Percentiles rank a stretch among this genome's conserved stretches.
phyloP scores from a whole-genome alignment of 2,888 invertebrate species.

The Odontocerum albicorne region DNA sequence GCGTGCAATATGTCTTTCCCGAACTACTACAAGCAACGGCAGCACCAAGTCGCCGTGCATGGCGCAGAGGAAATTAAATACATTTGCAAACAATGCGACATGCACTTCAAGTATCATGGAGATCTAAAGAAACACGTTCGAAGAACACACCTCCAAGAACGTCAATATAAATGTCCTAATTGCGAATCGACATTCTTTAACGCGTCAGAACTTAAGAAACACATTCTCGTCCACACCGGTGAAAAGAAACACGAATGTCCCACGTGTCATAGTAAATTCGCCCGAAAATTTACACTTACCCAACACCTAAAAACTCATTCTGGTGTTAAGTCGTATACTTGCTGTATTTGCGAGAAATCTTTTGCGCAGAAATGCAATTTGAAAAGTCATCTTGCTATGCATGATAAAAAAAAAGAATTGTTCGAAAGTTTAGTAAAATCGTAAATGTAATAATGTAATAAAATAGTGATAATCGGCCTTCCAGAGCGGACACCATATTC shows the following conservation, averaged over 20 bases:
- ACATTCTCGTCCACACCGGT: constrained; percentile 23
- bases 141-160: constrained; percentile 21
- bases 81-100: constrained; percentile 20
- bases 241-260: constrained; percentile 11
- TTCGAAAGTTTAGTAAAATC: too few species aligned
- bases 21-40: constrained; percentile 13
- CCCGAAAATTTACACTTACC: constrained; percentile 20
- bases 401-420: not conserved
- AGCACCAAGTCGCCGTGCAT: constrained; percentile 20
- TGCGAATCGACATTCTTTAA: constrained; percentile 17
- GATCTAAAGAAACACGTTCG: constrained; percentile 17
- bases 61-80: constrained; percentile 21
- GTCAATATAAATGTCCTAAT: constrained; percentile 7
- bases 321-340: not conserved
- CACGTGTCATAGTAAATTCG: constrained; percentile 19
- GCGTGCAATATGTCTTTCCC: constrained; percentile 20
- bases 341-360: not conserved
- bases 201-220: constrained; percentile 6
- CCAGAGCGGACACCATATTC: too few species aligned
- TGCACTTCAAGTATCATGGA: constrained; percentile 11
- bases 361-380: not conserved
- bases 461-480: too few species aligned
- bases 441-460: too few species aligned
- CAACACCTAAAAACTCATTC: constrained; percentile 16
- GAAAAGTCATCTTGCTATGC: not conserved